Evolutionary conservation across 2,888 invertebrate genomes (phyloP).

Genomic region (Perdita meconis): DNA sequence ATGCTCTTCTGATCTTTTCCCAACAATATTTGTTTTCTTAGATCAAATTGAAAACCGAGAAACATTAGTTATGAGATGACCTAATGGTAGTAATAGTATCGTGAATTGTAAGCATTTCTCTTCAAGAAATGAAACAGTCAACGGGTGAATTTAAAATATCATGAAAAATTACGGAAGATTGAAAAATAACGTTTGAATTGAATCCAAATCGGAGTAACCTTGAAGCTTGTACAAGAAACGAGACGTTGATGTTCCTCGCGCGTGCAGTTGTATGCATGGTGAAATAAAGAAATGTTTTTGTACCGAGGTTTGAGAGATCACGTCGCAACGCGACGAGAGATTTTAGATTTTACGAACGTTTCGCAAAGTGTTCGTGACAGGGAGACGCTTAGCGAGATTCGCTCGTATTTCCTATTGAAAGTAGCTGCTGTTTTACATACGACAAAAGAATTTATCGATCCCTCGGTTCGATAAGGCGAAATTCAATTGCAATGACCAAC

Average conservation of each 20-base stretch:
- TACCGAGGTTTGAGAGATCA: slow-evolving; percentile 37
- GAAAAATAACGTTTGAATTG: not conserved
- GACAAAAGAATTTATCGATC: slow-evolving; percentile 17
- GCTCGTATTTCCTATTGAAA: slow-evolving; percentile 57
- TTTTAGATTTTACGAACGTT: slow-evolving; percentile 58
- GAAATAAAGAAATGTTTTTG: slow-evolving; percentile 46
- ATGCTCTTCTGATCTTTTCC: too few species aligned
- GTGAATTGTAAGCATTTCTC: too few species aligned
- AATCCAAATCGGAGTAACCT: not conserved
- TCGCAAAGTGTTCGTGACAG: slow-evolving; percentile 7
- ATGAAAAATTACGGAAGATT: too few species aligned
- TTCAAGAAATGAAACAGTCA: too few species aligned
- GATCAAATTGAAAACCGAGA: too few species aligned
- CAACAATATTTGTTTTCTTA: too few species aligned
- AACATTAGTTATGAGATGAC: too few species aligned
- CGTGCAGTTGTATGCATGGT: slow-evolving; percentile 12
- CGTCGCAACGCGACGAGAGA: slow-evolving; percentile 34
- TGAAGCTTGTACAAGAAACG: slow-evolving; percentile 20
- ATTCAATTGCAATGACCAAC: slow-evolving; percentile 66
- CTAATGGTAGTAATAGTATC: too few species aligned
- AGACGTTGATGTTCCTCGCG: slow-evolving; percentile 36
- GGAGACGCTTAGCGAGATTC: slow-evolving; percentile 6
- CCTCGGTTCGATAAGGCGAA: slow-evolving; percentile 31
- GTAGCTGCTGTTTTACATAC: slow-evolving; percentile 41
- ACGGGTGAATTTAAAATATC: too few species aligned